Percentiles rank a stretch among this genome's conserved stretches.
These are phyloP conservation scores for Percopsis transmontana DNA, from an alignment of 2,113 vertebrate species.

Conservation along the genomic window DNA sequence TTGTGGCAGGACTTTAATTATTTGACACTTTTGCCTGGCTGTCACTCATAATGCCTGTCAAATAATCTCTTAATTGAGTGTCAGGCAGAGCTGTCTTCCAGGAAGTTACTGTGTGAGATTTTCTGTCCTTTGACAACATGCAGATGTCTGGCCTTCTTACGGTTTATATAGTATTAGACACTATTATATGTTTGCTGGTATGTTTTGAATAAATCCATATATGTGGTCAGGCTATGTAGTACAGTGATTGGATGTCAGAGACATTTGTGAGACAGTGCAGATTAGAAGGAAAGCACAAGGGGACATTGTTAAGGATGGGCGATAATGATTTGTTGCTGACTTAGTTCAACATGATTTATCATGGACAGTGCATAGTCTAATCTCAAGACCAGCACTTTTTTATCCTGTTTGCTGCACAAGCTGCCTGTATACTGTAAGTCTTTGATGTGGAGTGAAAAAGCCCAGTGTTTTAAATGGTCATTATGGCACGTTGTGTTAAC, in stretches of 20 bases:
- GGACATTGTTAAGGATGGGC: constrained; percentile 1
- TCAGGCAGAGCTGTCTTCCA: constrained; percentile 3
- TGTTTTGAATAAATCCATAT: constrained; percentile 32
- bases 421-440: neutral
- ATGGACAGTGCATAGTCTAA: neutral
- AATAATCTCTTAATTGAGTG: neutral
- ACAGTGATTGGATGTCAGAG: constrained; percentile 19
- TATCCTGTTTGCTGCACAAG: neutral
- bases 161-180: constrained; percentile 35
- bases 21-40: neutral
- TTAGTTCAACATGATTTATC: neutral
- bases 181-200: constrained; percentile 27
- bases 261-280: constrained; percentile 47
- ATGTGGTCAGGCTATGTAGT: constrained; percentile 22
- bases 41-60: neutral
- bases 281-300: constrained; percentile 7
- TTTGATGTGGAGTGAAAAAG: constrained; percentile 2
- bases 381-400: neutral
- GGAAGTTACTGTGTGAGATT: constrained; percentile 4
- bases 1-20: neutral
- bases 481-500: neutral
- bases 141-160: constrained; percentile 13
- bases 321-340: constrained; percentile 17
- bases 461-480: no score
- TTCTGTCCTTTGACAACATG: constrained; percentile 10